Conservation (phyloP, 2,797 vertebrate species). For the Coracias cyanogaster region DNA sequence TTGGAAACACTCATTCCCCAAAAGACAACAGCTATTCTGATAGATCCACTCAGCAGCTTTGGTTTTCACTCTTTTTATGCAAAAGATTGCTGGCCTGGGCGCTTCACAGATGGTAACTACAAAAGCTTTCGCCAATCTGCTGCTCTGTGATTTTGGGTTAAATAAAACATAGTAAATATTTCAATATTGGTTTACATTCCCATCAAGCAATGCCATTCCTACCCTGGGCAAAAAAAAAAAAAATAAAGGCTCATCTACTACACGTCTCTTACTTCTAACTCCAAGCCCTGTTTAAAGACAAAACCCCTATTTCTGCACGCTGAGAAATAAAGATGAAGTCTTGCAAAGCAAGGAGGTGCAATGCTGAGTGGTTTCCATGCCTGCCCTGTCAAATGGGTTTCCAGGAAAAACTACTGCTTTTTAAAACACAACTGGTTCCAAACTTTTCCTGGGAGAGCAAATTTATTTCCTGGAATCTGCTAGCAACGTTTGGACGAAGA, state of each 20-base stretch:
- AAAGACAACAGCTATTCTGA: neutral
- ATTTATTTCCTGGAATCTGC: constrained; percentile 58
- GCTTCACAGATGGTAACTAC: neutral
- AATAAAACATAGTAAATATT: neutral
- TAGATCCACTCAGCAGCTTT: neutral
- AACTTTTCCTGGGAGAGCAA: constrained; percentile 62
- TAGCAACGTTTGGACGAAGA: constrained; percentile 20
- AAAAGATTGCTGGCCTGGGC: neutral
- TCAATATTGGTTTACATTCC: neutral
- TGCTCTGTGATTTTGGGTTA: neutral
- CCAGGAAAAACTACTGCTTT: constrained; percentile 53
- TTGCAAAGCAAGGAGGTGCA: neutral
- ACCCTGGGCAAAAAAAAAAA: neutral
- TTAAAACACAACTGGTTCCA: constrained; percentile 51
- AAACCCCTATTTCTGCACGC: neutral
- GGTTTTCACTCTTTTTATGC: neutral
- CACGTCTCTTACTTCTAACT: neutral
- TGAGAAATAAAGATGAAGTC: neutral
- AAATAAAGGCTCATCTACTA: neutral
- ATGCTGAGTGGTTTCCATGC: neutral
- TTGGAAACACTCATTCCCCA: neutral
- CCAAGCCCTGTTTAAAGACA: neutral
- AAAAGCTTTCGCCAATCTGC: neutral
- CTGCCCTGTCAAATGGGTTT: constrained; percentile 29
- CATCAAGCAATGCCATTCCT: neutral